Evolutionary conservation across 2,888 invertebrate species (phyloP), one percentile per base, ranked within the genome.

Genomic region (Epistrophella euchroma): DNA sequence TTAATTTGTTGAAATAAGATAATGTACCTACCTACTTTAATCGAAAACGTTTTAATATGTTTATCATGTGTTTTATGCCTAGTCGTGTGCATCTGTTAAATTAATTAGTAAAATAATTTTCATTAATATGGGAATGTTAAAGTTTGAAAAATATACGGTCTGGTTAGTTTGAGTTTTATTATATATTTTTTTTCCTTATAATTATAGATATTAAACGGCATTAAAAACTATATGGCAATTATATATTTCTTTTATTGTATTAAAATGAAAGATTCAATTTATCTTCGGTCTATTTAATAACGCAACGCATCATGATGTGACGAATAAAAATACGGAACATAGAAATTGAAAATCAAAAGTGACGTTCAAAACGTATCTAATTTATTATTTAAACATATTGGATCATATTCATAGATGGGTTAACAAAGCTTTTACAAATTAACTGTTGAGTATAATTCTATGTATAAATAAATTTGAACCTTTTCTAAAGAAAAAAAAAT

Each of bases 91-190:
- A 19, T 40, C 19, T 60, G 60, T 60, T 60, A 60, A 60, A 35
- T 58, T 40, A 60, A 60, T 60, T 60, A 60, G 60, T 17, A 22
- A 60, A 60, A 60, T 60, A 40, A 22, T 40, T 60, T 60, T 60
- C 37, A 22, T 15, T 60, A 60, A 40, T n/a, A n/a, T 60, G 22
- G 37, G 9, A 60, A 60, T 60, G 40, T 17, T 60, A 15, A 37
- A 60, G 0, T 60, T 60, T 40, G 2, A 58, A 58, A 52, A 52
- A 37, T 58, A 37, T 60, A 40, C 60, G 60, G 37, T 60, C 60
- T 60, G 60, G 60, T 60, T 60, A 19, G 15, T 40, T 22, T 60
- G 37, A 22, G 22, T 60, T 60, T 35, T 19, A 58, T 58, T 17
- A 4, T 52, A 2, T 11, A 11, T 11, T 22, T 15, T 25, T 35